A percentile compares a stretch with the other conserved stretches of the same genome.
These are phyloP conservation scores for Agrochola macilenta DNA, from an alignment of 2,888 invertebrate species.

Conservation along the genomic window DNA sequence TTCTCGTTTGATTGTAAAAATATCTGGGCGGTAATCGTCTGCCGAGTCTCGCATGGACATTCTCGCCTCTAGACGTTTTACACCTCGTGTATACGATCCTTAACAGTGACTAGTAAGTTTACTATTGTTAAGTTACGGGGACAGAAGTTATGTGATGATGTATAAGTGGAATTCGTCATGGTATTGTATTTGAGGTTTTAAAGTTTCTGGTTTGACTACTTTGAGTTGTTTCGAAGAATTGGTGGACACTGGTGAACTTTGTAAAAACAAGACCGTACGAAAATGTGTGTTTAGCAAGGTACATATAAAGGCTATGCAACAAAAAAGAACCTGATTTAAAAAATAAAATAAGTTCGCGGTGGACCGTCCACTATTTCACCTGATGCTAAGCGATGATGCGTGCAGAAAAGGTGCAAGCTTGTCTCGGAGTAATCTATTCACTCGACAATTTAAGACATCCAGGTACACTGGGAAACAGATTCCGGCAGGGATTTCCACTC, in stretches of 20 bases:
- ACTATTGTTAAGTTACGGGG: constrained; percentile 22
- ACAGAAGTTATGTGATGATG: constrained; percentile 10
- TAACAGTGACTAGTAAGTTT: constrained; percentile 14
- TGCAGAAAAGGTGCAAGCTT: background rate
- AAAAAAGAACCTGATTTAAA: background rate
- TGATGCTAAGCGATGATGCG: background rate
- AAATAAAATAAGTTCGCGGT: background rate
- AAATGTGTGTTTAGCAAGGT: background rate
- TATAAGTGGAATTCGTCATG: constrained; percentile 20
- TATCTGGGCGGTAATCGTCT: background rate
- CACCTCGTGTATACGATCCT: background rate
- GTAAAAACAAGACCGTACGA: background rate
- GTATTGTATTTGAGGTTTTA: constrained; percentile 13
- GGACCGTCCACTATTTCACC: background rate
- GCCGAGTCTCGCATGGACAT: background rate
- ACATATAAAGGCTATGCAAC: background rate
- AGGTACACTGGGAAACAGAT: background rate
- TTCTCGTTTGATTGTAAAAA: background rate
- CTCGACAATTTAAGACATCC: background rate
- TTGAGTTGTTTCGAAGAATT: constrained; percentile 8
- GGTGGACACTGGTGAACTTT: background rate
- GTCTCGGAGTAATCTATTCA: background rate
- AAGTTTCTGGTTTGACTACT: constrained; percentile 10
- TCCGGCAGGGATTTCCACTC: background rate
- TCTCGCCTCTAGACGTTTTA: background rate